Evolutionary conservation across 2,113 vertebrate species (phyloP).

Genomic region (Embiotoca jacksoni): DNA sequence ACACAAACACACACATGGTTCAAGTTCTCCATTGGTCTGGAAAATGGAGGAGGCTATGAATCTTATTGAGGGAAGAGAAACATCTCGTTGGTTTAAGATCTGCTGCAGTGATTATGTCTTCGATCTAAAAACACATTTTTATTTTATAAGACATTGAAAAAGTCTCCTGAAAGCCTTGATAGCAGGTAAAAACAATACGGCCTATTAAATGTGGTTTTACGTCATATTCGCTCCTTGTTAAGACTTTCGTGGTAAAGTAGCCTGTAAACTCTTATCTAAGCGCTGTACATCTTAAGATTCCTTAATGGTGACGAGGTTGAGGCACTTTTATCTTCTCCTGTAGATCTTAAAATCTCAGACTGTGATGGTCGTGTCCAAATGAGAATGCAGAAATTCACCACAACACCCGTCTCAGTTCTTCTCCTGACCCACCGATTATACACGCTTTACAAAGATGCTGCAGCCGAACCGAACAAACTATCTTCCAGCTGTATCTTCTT

Average conservation of each 20-base stretch:
- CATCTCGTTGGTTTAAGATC: conserved; percentile 22
- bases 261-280: too few species aligned
- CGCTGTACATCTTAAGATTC: too few species aligned
- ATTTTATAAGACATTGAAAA: too few species aligned
- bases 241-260: too few species aligned
- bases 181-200: too few species aligned
- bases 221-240: too few species aligned
- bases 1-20: conserved; percentile 18
- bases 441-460: conserved; percentile 21
- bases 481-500: background rate
- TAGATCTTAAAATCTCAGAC: background rate
- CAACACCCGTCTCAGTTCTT: background rate
- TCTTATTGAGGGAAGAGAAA: conserved; percentile 25
- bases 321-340: background rate
- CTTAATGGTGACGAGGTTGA: background rate
- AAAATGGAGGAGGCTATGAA: conserved; percentile 31
- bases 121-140: background rate
- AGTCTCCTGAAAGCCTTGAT: too few species aligned
- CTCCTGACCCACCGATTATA: background rate
- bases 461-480: background rate
- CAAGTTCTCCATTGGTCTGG: conserved; percentile 25
- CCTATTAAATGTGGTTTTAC: too few species aligned
- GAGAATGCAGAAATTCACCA: background rate
- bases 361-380: background rate
- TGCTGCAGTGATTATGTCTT: background rate